Percentiles rank a stretch among this genome's conserved stretches.
Evolutionary conservation across 2,888 invertebrate genomes (phyloP).

Genomic region (Pegoplata infirma): DNA sequence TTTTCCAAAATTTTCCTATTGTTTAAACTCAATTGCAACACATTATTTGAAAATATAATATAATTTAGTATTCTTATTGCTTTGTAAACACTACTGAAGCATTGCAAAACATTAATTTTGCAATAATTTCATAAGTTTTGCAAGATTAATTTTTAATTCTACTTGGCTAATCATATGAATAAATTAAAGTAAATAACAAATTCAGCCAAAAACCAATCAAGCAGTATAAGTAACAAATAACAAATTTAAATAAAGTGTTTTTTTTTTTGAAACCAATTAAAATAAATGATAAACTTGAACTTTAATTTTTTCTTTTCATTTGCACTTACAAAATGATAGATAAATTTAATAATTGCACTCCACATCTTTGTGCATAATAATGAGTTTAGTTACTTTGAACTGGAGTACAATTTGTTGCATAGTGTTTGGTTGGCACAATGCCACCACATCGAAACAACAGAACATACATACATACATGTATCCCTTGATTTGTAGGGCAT

Average conservation of each 20-base stretch:
- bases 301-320: neutral
- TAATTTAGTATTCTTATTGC: too few species aligned
- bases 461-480: too few species aligned
- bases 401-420: constrained; percentile 9
- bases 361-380: neutral
- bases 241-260: neutral
- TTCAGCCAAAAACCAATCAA: neutral
- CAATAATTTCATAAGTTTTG: neutral
- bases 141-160: constrained; percentile 6
- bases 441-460: neutral
- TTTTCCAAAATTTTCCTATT: too few species aligned
- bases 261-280: neutral
- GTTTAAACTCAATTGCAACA: too few species aligned
- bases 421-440: constrained; percentile 1
- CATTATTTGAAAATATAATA: too few species aligned
- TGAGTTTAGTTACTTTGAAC: neutral
- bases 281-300: neutral
- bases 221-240: neutral
- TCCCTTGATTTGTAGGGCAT: too few species aligned
- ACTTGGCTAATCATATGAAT: constrained; percentile 24
- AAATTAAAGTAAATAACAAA: neutral
- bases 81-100: neutral
- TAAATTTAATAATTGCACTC: neutral
- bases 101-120: neutral
- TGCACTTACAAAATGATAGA: constrained; percentile 9